Evolutionary conservation across 2,797 vertebrate genomes (phyloP).

Genomic region (Steatocranus sp.): DNA sequence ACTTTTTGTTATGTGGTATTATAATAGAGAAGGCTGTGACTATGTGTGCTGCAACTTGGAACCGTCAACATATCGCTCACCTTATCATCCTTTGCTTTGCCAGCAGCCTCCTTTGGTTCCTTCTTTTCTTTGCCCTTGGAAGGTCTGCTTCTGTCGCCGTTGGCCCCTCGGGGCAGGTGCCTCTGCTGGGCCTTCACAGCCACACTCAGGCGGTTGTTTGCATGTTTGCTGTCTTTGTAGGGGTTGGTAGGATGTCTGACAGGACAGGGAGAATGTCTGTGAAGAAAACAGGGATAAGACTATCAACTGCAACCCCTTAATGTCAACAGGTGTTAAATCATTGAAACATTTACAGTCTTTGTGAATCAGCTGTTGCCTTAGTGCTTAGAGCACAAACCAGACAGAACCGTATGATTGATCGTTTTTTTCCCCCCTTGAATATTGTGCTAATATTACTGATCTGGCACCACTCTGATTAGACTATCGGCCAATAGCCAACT

Average conservation of each 20-base stretch:
- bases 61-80: conserved; percentile 54
- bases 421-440: neutral
- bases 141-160: conserved; percentile 79
- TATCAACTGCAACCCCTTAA: neutral
- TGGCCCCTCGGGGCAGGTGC: conserved; percentile 77
- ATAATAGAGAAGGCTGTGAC: neutral
- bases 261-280: conserved; percentile 85
- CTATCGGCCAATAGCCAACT: neutral
- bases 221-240: conserved; percentile 81
- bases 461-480: neutral
- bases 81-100: conserved; percentile 91
- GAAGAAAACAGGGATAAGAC: neutral
- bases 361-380: neutral
- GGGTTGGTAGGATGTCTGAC: conserved; percentile 80
- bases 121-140: conserved; percentile 85
- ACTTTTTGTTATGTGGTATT: neutral
- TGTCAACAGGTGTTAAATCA: neutral
- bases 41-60: neutral
- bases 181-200: conserved; percentile 79
- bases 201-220: conserved; percentile 79
- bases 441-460: neutral
- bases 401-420: neutral
- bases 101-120: conserved; percentile 69
- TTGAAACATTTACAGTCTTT: neutral
- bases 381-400: neutral